Evolutionary conservation across 2,797 vertebrate genomes (phyloP).

Genomic region (Girardinus metallicus): DNA sequence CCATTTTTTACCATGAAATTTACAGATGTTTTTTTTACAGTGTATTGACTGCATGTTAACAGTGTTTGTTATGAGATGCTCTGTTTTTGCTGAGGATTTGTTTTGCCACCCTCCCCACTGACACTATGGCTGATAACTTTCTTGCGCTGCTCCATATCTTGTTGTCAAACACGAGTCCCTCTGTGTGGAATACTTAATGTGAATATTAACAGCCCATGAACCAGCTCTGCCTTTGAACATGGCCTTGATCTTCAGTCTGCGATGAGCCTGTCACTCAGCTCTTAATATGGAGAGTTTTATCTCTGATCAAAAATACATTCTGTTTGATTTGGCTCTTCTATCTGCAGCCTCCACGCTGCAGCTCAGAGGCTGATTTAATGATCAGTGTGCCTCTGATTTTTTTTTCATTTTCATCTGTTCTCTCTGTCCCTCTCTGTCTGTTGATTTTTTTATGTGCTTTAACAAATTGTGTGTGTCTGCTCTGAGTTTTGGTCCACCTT

Average conservation of each 20-base stretch:
- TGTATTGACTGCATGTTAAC: conserved; percentile 1
- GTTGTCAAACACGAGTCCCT: not conserved
- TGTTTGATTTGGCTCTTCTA: conserved; percentile 41
- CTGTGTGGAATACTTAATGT: conserved; percentile 6
- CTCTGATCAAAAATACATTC: conserved; percentile 42
- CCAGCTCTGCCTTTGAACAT: conserved; percentile 22
- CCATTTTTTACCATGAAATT: too few relatives aligned
- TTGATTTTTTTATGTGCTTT: conserved; percentile 1
- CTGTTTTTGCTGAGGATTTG: not conserved
- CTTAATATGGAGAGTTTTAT: conserved; percentile 37
- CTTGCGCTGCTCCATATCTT: not conserved
- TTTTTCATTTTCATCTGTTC: not conserved
- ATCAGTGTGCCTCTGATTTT: not conserved
- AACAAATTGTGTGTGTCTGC: not conserved
- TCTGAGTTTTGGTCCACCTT: not conserved
- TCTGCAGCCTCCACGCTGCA: conserved; percentile 16
- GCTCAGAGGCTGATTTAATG: conserved; percentile 25
- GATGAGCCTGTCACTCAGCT: conserved; percentile 31
- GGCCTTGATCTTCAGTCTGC: conserved; percentile 46
- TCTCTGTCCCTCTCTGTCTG: not conserved
- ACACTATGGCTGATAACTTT: conserved; percentile 1
- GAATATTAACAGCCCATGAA: conserved; percentile 16
- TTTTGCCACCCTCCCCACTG: not conserved
- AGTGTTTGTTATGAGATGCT: not conserved
- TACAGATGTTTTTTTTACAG: too few relatives aligned